These are phyloP conservation scores for Olivierus martensii DNA, from an alignment of 1,140 invertebrate genomes.

Conservation along the genomic window DNA sequence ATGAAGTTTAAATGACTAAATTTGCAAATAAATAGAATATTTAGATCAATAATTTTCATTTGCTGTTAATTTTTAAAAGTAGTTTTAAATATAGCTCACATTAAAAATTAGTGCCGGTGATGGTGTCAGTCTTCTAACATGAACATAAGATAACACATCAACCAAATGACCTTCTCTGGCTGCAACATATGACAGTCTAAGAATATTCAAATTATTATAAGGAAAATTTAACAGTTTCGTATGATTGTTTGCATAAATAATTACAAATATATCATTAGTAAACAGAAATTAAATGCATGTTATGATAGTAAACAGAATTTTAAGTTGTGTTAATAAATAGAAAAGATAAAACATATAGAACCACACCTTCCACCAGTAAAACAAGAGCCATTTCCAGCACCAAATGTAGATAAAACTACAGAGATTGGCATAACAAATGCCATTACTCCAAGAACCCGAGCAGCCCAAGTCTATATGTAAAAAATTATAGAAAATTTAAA, in stretches of 20 bases:
- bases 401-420: constrained; percentile 33
- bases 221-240: no score
- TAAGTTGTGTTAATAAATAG: no score
- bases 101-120: constrained; percentile 69
- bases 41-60: no score
- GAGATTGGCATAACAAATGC: constrained; percentile 31
- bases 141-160: constrained; percentile 69
- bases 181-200: constrained; percentile 49
- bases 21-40: background rate
- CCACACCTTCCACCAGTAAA: constrained; percentile 37
- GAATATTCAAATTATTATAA: background rate
- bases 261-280: background rate
- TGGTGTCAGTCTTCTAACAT: constrained; percentile 61
- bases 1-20: background rate
- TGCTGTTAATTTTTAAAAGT: no score
- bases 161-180: constrained; percentile 74
- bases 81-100: constrained; percentile 16
- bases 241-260: no score
- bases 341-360: constrained; percentile 11
- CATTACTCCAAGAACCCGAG: constrained; percentile 26
- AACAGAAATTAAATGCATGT: background rate
- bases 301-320: no score
- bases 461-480: constrained; percentile 28
- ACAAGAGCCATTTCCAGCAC: constrained; percentile 32
- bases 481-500: no score